Conservation (phyloP, 2,888 invertebrate genomes). For the Rosalia funebris region DNA sequence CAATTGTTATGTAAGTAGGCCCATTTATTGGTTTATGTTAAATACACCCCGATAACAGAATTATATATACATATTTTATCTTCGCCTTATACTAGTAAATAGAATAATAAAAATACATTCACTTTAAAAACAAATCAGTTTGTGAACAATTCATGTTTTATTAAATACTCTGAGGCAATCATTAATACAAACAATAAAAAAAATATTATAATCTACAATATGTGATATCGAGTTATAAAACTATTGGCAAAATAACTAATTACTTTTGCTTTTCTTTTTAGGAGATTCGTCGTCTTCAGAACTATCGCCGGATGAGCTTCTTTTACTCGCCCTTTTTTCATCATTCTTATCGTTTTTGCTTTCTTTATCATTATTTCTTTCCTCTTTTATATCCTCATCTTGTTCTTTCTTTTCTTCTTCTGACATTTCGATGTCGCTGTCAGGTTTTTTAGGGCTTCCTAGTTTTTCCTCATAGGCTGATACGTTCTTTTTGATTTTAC, state of each 20-base stretch:
- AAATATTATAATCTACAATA: neutral
- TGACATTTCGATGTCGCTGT: constrained; percentile 45
- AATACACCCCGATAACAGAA: no score
- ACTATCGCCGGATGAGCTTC: constrained; percentile 52
- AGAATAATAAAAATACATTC: no score
- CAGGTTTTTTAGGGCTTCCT: constrained; percentile 48
- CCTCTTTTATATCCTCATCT: constrained; percentile 35
- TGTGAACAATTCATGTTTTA: constrained; percentile 12
- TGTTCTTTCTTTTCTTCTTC: constrained; percentile 43
- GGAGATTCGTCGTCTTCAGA: constrained; percentile 56
- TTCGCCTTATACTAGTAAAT: no score
- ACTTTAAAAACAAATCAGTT: no score
- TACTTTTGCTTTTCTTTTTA: constrained; percentile 53
- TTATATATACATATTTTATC: no score
- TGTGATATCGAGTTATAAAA: constrained; percentile 7
- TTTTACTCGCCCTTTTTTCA: constrained; percentile 46
- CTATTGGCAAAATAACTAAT: constrained; percentile 22
- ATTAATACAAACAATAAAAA: constrained; percentile 21
- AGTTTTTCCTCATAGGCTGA: constrained; percentile 65
- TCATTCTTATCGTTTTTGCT: constrained; percentile 34
- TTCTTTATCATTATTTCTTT: constrained; percentile 34
- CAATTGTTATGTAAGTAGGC: no score
- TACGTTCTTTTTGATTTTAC: constrained; percentile 72
- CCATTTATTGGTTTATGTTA: no score
- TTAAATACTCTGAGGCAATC: constrained; percentile 9